Base-by-base conservation (phyloP, 1,140 invertebrate genomes). In the Pinna nobilis region DNA sequence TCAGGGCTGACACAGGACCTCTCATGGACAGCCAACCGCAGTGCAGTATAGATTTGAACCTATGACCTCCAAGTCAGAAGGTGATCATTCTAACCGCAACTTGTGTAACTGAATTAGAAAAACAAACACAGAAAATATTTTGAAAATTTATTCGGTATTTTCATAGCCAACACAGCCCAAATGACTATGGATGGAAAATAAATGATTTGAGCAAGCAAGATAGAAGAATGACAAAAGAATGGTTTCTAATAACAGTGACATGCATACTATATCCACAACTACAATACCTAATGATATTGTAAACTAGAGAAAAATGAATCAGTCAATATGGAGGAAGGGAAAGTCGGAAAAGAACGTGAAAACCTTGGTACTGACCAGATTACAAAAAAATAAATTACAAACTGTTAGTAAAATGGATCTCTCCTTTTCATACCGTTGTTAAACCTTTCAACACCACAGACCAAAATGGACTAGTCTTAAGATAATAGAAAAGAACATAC, bases 151-250 rank as follows among this genome's bases (percentile, higher is more conserved):
- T 71, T 70, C 39, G 60, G 47, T 64, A 64, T 71, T 60, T 39
- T 50, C 59, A 71, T 71, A 63, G 69, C 69, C 60, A 71, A 71
- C 57, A 71, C 69, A 71, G 69, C 69, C 69, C 69, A 71, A 70
- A 60, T 71, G 69, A 71, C 33, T 50, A 53, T 64, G 69, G 69
- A 71, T 71, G 69, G 69, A 71, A n/a, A n/a, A 37, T 51, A 66
- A 51, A 51, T 71, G 69, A 47, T 71, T 70, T 71, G 69, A 71
- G 69, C 69, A 71, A 71, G 69, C 69, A 71, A 33, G 55, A 25
- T 6, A 57, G 2, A 11, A 15, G 23, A 4, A 51, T 7, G 11
- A 15, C 9, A 44, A 44, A 44, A n/a, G 9, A 11, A 44, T 44
- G 9, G 9, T 11, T 11, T 44, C 39, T n/a, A 44, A 11, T 9